These are phyloP conservation scores for Poecile montanus DNA, from an alignment of 2,797 vertebrate species.

Conservation along the genomic window DNA sequence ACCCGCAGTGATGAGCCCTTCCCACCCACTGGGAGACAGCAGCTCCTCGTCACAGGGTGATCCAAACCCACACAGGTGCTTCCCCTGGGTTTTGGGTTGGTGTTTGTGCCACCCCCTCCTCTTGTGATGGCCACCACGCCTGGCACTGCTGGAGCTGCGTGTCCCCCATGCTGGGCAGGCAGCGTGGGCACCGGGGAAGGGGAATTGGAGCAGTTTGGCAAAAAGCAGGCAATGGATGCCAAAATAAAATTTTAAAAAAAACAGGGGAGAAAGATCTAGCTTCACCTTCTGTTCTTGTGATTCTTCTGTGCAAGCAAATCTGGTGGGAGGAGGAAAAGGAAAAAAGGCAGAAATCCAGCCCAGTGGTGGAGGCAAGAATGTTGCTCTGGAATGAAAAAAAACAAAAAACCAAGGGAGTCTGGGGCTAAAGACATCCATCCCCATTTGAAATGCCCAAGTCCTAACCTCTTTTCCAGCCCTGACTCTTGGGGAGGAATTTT, in stretches of 20 bases:
- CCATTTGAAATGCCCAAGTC: background rate
- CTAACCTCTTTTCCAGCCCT: background rate
- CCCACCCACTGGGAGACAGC: background rate
- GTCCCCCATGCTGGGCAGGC: background rate
- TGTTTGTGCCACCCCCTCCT: background rate
- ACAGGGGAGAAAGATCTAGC: slow-evolving; percentile 22
- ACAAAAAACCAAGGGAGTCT: background rate
- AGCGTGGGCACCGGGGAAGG: slow-evolving; percentile 61
- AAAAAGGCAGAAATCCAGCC: slow-evolving; percentile 32
- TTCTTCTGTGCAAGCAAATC: slow-evolving; percentile 34
- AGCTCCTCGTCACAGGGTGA: background rate
- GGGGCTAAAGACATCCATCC: background rate
- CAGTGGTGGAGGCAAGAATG: background rate
- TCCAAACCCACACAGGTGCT: background rate
- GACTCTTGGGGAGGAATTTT: background rate
- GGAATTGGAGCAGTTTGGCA: slow-evolving; percentile 29
- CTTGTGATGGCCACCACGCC: background rate
- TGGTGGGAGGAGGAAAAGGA: slow-evolving; percentile 43
- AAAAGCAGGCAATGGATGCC: slow-evolving; percentile 39
- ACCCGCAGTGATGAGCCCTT: background rate
- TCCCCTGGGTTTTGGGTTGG: background rate
- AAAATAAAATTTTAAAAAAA: background rate
- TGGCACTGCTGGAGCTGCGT: accelerated
- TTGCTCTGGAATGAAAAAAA: background rate
- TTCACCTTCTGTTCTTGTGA: slow-evolving; percentile 67